Evolutionary conservation across 2,797 vertebrate genomes (phyloP).

Genomic region (Pipistrellus pygmaeus): DNA sequence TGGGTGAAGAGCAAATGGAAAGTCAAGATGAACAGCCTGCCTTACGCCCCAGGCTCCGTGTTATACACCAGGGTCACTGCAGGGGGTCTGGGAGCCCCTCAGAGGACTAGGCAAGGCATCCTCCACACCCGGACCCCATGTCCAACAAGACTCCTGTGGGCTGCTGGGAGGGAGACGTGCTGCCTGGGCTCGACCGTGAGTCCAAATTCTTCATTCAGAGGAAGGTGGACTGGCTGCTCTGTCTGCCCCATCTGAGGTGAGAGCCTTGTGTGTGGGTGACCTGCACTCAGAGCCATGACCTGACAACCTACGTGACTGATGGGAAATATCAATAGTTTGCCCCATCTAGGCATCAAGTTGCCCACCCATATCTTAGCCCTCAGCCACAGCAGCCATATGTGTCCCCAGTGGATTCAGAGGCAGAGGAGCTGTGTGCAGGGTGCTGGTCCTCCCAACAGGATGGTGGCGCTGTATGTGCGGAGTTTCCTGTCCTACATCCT

Average conservation of each 20-base stretch:
- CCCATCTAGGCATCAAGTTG: neutral
- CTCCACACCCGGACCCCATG: neutral
- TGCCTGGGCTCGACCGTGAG: neutral
- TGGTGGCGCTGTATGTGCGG: accelerated
- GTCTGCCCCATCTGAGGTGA: neutral
- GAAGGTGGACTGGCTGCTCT: neutral
- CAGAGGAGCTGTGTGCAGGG: neutral
- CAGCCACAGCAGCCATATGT: neutral
- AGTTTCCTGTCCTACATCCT: neutral
- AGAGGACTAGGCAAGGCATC: neutral
- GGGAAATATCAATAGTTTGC: neutral
- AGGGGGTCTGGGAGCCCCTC: neutral
- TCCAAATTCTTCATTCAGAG: neutral
- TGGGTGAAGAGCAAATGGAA: neutral
- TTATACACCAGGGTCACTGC: neutral
- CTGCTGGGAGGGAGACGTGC: neutral
- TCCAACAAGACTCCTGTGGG: neutral
- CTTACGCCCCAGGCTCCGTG: neutral
- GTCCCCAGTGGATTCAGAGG: neutral
- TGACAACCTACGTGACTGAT: neutral
- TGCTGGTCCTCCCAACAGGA: neutral
- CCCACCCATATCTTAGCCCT: neutral
- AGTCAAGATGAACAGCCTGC: neutral
- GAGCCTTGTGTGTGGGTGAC: neutral
- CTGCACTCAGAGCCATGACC: neutral